Conservation (phyloP, 2,113 vertebrate species). For the Xiphias gladius region DNA sequence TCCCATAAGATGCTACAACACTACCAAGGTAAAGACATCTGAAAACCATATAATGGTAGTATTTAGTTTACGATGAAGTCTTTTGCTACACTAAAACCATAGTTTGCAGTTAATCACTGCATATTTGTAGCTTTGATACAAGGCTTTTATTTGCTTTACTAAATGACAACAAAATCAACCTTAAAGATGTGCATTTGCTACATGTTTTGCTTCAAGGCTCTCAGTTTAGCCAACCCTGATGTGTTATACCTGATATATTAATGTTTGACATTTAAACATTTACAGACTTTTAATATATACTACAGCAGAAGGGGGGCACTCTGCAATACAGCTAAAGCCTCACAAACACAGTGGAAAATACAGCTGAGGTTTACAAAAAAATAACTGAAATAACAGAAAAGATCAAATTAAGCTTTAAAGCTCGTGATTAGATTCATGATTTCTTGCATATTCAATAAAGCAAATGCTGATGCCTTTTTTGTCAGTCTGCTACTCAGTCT, state of each 20-base stretch:
- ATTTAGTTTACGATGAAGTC: not conserved
- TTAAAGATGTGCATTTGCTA: not conserved
- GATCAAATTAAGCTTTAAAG: slow-evolving; percentile 18
- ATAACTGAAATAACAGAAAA: slow-evolving; percentile 8
- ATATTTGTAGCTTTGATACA: slow-evolving; percentile 4
- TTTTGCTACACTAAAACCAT: not conserved
- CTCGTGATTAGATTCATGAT: slow-evolving; percentile 13
- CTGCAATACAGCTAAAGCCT: too few relatives aligned
- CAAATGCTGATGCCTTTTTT: slow-evolving; percentile 37
- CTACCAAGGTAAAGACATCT: slow-evolving; percentile 88
- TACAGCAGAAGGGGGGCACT: too few relatives aligned
- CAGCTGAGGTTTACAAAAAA: not conserved
- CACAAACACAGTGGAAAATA: not conserved
- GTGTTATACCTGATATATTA: not conserved
- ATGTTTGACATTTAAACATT: too few relatives aligned
- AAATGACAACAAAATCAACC: not conserved
- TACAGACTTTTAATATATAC: not conserved
- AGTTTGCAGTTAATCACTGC: not conserved
- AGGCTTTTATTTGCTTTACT: not conserved
- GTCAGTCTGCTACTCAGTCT: slow-evolving; percentile 39
- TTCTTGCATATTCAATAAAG: slow-evolving; percentile 43
- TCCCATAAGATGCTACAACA: slow-evolving; percentile 95
- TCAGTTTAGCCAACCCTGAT: not conserved
- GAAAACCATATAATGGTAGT: not conserved
- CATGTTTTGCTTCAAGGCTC: not conserved